Percentiles rank a stretch among this genome's conserved stretches.
Conservation (phyloP, 1,140 invertebrate species). For the Tribolium castaneum region DNA sequence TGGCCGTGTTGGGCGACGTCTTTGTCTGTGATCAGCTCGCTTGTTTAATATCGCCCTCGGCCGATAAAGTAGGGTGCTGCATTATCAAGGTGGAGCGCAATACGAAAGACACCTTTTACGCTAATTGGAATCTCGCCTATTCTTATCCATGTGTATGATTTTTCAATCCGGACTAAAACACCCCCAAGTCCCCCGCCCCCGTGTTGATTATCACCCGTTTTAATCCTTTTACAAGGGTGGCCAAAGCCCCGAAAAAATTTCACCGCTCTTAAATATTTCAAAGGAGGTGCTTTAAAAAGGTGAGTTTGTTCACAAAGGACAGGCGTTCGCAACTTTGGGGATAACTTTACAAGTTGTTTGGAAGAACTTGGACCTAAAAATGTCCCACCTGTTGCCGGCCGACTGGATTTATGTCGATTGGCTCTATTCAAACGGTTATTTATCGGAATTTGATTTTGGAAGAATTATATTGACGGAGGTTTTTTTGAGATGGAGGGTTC, state of each 20-base stretch:
- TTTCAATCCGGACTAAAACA: constrained; percentile 38
- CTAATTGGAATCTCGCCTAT: constrained; percentile 54
- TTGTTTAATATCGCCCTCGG: constrained; percentile 57
- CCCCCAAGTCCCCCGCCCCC: neutral
- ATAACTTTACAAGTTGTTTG: constrained; percentile 31
- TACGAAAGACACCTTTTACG: constrained; percentile 58
- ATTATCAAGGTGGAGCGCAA: constrained; percentile 48
- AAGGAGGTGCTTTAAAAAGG: constrained; percentile 21
- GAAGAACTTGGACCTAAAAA: constrained; percentile 32
- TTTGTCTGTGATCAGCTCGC: constrained; percentile 49
- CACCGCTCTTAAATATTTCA: constrained; percentile 18
- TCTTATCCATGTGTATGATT: constrained; percentile 30
- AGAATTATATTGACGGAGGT: neutral
- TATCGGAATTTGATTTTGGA: constrained; percentile 29
- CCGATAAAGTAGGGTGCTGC: constrained; percentile 55
- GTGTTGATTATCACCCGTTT: neutral
- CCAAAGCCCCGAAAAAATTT: neutral
- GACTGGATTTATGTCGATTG: constrained; percentile 21
- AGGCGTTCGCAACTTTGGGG: constrained; percentile 14
- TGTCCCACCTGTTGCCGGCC: constrained; percentile 26
- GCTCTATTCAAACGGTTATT: constrained; percentile 30
- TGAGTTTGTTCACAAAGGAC: constrained; percentile 24
- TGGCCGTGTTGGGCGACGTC: constrained; percentile 39
- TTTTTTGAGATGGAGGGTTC: constrained; percentile 8
- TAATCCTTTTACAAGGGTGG: neutral